Evolutionary conservation across 2,888 invertebrate genomes (phyloP), one percentile per base, ranked within the genome.

Genomic region (Dasysyrphus tricinctus): DNA sequence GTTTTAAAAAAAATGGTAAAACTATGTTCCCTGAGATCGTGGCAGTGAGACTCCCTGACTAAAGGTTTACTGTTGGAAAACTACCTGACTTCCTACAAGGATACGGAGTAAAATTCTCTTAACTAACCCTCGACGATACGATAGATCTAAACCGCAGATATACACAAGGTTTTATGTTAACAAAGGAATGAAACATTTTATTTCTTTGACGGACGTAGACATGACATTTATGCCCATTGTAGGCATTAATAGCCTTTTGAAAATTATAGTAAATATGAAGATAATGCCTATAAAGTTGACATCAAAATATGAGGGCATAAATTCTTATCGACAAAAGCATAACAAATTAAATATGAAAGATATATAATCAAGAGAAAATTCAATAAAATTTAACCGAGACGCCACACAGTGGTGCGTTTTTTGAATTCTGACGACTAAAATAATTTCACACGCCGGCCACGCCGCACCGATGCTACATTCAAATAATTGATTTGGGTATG

Each of bases 191-290:
- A 61, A 19, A 57, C 0, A 34, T 11, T 19, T 16, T 16, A 24
- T 11, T 39, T 61, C 51, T 51, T 24, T 39, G 37, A 39, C 37
- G 19, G 12, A 39, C 61, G 24, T 16, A 49, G 37, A 67, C 49
- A 49, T 67, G 67, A 67, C 67, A 49, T 67, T 67, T 37, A 67
- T 37, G n/a, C 19, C 19, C 5, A 67, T 67, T 67, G 49, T 67
- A 5, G 1, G 47, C 0, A 12, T 49, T 67, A 49, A 67, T 67
- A 34, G 49, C 16, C 19, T 19, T n/a, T 67, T 7, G 32, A 34
- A 49, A 49, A 67, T 34, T n/a, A 44, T 63, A 32, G 63, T 44
- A 61, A 42, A 61, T 67, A 32, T 7, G 5, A 5, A 5, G 32
- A 32, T 32, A 19, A 49, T 61, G 4, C 39, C 24, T 24, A 32